Conservation (phyloP, 2,888 invertebrate species). For the Cerastoderma edule region DNA sequence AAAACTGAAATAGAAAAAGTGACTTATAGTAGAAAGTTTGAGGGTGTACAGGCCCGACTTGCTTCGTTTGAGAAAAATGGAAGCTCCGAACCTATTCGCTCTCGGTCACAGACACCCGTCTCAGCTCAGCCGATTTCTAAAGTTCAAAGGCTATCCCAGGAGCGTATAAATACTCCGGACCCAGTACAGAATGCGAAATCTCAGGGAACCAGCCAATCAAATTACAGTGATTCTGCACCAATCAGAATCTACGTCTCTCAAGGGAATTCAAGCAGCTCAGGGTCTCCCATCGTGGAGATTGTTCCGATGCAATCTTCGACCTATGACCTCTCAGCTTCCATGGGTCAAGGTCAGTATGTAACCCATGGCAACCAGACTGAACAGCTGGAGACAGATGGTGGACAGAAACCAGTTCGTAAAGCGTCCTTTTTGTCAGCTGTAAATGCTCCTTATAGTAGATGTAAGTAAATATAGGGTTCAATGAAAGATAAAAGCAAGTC, state of each 20-base stretch:
- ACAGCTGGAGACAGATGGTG: slow-evolving; percentile 46
- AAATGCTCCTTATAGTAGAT: slow-evolving; percentile 73
- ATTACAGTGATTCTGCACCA: slow-evolving; percentile 63
- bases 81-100: slow-evolving; percentile 55
- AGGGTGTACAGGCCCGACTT: slow-evolving; percentile 79
- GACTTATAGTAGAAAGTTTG: slow-evolving; percentile 84
- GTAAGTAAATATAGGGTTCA: slow-evolving; percentile 62
- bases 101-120: slow-evolving; percentile 54
- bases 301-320: slow-evolving; percentile 60
- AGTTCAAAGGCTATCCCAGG: slow-evolving; percentile 60
- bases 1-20: slow-evolving; percentile 78
- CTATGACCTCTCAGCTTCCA: slow-evolving; percentile 39
- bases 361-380: slow-evolving; percentile 27
- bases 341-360: slow-evolving; percentile 34
- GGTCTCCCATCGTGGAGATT: slow-evolving; percentile 73
- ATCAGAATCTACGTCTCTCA: slow-evolving; percentile 74
- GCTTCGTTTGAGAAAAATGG: slow-evolving; percentile 80
- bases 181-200: slow-evolving; percentile 45
- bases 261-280: slow-evolving; percentile 65
- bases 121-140: slow-evolving; percentile 62
- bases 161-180: slow-evolving; percentile 55
- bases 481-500: too few relatives aligned
- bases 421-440: slow-evolving; percentile 82
- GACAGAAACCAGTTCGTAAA: slow-evolving; percentile 75
- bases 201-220: slow-evolving; percentile 55